Evolutionary conservation across 2,888 invertebrate genomes (phyloP).

Genomic region (Megastigmus dorsalis): DNA sequence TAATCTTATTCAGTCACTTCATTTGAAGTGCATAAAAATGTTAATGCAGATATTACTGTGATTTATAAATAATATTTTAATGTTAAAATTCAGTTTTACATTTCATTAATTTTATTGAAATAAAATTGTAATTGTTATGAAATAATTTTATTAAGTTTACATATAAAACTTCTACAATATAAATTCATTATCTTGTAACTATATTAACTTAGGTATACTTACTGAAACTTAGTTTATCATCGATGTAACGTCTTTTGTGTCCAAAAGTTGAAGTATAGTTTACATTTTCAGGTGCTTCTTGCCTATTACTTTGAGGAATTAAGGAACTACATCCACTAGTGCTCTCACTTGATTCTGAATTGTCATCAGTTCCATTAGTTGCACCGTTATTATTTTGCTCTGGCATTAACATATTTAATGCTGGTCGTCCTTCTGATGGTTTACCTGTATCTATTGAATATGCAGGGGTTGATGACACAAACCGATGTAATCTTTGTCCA

Average conservation of each 20-base stretch:
- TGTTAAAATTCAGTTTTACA: background rate
- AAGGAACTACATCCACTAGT: conserved; percentile 79
- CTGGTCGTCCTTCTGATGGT: conserved; percentile 59
- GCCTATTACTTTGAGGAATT: conserved; percentile 73
- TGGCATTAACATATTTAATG: conserved; percentile 62
- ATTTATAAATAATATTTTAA: conserved; percentile 5
- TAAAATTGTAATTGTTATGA: too few species aligned
- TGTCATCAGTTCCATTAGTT: conserved; percentile 74
- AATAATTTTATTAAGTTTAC: too few species aligned
- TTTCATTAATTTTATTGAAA: too few species aligned
- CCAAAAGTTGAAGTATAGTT: conserved; percentile 62
- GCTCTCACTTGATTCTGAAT: conserved; percentile 78
- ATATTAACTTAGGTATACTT: too few species aligned
- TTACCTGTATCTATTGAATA: conserved; percentile 60
- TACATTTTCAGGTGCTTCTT: conserved; percentile 64
- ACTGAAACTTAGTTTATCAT: conserved; percentile 69
- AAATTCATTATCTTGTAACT: background rate
- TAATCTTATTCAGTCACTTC: too few species aligned
- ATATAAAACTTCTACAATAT: too few species aligned
- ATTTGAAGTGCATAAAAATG: too few species aligned
- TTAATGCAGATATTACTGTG: too few species aligned
- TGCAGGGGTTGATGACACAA: conserved; percentile 72
- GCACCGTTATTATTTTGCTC: conserved; percentile 65
- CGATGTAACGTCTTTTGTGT: conserved; percentile 65
- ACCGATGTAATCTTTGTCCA: conserved; percentile 65